Evolutionary conservation across 2,888 invertebrate genomes (phyloP).

Genomic region (Oxyteleia sp.): DNA sequence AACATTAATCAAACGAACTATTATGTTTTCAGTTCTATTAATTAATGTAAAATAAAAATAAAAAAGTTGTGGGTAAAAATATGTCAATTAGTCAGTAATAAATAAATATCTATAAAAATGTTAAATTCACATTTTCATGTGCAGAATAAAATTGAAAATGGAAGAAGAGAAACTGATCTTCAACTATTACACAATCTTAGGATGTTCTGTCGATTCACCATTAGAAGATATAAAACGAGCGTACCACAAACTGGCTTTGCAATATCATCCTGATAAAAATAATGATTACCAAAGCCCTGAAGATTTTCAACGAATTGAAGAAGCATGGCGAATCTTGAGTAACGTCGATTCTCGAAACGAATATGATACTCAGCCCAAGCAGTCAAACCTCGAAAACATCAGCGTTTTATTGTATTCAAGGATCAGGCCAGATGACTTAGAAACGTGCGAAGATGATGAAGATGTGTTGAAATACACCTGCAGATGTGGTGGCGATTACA

Average conservation of each 20-base stretch:
- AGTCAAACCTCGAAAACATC: conserved; percentile 89
- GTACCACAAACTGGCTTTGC: conserved; percentile 89
- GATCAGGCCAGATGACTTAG: conserved; percentile 88
- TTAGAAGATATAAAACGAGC: conserved; percentile 89
- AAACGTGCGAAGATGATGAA: conserved; percentile 85
- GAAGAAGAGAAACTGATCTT: conserved; percentile 1
- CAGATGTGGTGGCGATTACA: conserved; percentile 91
- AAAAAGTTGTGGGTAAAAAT: too few relatives aligned
- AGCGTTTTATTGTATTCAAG: conserved; percentile 90
- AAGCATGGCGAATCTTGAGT: conserved; percentile 92
- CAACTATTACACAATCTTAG: conserved; percentile 89
- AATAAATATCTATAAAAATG: too few relatives aligned
- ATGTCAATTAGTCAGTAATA: too few relatives aligned
- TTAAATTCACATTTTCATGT: too few relatives aligned
- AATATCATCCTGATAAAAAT: conserved; percentile 90
- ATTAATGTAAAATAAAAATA: too few relatives aligned
- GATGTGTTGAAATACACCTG: conserved; percentile 89
- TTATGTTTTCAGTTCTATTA: too few relatives aligned
- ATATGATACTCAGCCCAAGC: conserved; percentile 90
- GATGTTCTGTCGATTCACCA: conserved; percentile 89
- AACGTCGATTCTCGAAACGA: conserved; percentile 89
- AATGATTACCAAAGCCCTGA: conserved; percentile 79
- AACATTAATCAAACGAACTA: too few relatives aligned
- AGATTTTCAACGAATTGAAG: conserved; percentile 89
- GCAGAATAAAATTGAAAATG: too few relatives aligned